Conservation (phyloP, 2,888 invertebrate species). For the Pomacea canaliculata region DNA sequence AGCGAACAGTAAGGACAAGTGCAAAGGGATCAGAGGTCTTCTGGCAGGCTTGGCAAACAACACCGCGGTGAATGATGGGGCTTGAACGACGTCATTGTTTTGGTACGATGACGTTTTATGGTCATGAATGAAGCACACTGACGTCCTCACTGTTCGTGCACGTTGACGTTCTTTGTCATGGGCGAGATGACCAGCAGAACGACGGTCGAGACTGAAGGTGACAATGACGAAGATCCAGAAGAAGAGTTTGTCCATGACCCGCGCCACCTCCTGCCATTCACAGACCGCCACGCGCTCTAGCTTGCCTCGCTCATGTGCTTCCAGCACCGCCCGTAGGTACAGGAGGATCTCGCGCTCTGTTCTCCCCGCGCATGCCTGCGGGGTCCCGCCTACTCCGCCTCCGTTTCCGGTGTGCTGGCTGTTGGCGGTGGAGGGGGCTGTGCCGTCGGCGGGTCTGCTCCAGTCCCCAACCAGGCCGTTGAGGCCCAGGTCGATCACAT, state of each 20-base stretch:
- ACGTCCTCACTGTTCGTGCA: slow-evolving; percentile 25
- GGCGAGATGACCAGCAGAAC: slow-evolving; percentile 72
- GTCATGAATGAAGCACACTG: background rate
- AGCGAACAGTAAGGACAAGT: too few relatives aligned
- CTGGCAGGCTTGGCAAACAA: too few relatives aligned
- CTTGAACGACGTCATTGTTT: background rate
- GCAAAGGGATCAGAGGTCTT: too few relatives aligned
- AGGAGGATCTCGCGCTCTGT: slow-evolving; percentile 56
- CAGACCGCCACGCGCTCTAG: slow-evolving; percentile 48
- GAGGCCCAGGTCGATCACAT: slow-evolving; percentile 17
- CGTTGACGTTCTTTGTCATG: slow-evolving; percentile 45
- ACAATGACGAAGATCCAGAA: slow-evolving; percentile 73
- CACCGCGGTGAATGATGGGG: background rate
- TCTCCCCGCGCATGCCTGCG: background rate
- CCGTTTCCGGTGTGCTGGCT: background rate
- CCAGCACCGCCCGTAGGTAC: slow-evolving; percentile 56
- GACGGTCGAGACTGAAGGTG: slow-evolving; percentile 71
- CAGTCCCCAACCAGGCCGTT: slow-evolving; percentile 19
- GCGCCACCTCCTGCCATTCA: slow-evolving; percentile 71
- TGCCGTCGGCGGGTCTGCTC: background rate
- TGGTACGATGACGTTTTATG: background rate
- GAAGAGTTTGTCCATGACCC: slow-evolving; percentile 72
- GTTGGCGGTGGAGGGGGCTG: background rate
- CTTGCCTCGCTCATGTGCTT: slow-evolving; percentile 51
- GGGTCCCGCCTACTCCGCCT: background rate